phyloP scores from a whole-genome alignment of 2,113 vertebrate genomes.

The Polypterus bichir region DNA sequence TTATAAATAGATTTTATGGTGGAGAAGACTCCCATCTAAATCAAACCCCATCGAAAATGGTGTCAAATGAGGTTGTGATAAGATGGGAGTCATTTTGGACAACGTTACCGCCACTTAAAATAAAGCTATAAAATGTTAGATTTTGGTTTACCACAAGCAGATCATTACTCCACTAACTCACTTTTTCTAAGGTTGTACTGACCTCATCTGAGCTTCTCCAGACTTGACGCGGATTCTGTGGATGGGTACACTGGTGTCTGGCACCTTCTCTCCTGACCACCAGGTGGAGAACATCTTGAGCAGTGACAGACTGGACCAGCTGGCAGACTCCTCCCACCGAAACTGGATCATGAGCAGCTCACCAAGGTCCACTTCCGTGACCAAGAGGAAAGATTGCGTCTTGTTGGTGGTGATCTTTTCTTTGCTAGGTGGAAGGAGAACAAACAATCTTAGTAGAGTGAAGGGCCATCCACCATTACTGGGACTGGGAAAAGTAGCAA shows the following conservation, averaged over 20 bases:
- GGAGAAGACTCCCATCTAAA: too few relatives aligned
- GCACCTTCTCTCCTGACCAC: constrained; percentile 35
- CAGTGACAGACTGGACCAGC: constrained; percentile 38
- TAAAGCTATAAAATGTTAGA: too few relatives aligned
- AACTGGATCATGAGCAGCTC: constrained; percentile 52
- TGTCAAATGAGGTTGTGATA: too few relatives aligned
- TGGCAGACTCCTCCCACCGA: constrained; percentile 38
- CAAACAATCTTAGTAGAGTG: too few relatives aligned
- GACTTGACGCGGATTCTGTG: constrained; percentile 47
- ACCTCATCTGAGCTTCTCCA: constrained; percentile 56
- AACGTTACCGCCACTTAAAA: too few relatives aligned
- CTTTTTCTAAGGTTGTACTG: constrained; percentile 9
- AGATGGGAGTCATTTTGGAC: too few relatives aligned
- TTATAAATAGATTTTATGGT: too few relatives aligned
- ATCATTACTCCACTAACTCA: too few relatives aligned
- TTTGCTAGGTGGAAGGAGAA: constrained; percentile 26
- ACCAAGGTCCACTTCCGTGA: constrained; percentile 51
- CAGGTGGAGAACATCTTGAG: constrained; percentile 42
- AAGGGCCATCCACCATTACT: too few relatives aligned
- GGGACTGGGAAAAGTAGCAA: too few relatives aligned
- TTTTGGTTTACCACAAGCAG: too few relatives aligned
- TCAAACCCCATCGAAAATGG: too few relatives aligned
- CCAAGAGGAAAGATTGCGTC: constrained; percentile 51
- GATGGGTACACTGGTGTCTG: constrained; percentile 26
- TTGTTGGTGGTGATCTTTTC: constrained; percentile 41